Evolutionary conservation across 2,888 invertebrate genomes (phyloP), one percentile per base, ranked within the genome.

Genomic region (Melanargia galathea): DNA sequence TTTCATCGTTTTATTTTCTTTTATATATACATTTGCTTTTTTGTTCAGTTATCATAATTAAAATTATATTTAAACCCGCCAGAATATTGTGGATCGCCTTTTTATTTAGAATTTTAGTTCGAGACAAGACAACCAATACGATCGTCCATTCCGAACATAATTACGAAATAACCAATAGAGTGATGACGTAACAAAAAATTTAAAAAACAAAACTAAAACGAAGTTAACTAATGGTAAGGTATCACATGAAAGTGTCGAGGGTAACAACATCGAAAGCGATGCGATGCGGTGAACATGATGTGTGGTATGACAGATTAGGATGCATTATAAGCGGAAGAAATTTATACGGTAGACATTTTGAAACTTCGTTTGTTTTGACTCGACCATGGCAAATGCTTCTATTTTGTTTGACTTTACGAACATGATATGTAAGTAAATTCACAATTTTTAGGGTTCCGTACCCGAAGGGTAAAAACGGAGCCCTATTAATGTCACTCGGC

Each of bases 201-300:
- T 18, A 2, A 16, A 46, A 46, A 57, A 57, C 45, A 22, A 58
- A 38, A 46, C 1, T 35, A 54, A 24, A 46, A 63, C 52, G 26
- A 11, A 38, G 33, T 33, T 30, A 49, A 69, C 70, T 70, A 74
- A 74, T 71, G 76, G 73, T 71, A 22, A 52, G 52, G 33, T 52
- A 35, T 52, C 70, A 71, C 68, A 76, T 75, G 78, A 81, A 79
- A 78, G 81, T 76, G 75, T 70, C 69, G 66, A 75, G 72, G 76
- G 75, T 81, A 75, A 76, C 72, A 73, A 70, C 69, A 65, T 70
- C 66, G 73, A 72, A 72, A 70, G 66, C 69, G 69, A 66, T 74
- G 76, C 30, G 6, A 76, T 71, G 74, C 73, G 70, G 24, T 60
- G 45, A 24, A 48, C 54, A 48, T 54, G 59, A 63, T 24, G 75